These are phyloP conservation scores for Albula glossodonta DNA, from an alignment of 2,113 vertebrate genomes.

Conservation along the genomic window DNA sequence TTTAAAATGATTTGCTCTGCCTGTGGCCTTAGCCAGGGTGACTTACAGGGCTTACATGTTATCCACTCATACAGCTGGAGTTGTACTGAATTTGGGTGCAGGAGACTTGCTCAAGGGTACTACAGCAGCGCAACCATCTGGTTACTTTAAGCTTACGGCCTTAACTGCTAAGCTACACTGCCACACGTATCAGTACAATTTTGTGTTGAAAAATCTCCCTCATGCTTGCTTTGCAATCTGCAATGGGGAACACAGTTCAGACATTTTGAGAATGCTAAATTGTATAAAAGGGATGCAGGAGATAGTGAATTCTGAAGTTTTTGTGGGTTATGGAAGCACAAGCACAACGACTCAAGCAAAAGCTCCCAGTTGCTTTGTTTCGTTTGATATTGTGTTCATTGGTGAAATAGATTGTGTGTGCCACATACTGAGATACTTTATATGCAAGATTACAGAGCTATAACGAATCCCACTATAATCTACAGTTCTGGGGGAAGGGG, in stretches of 20 bases:
- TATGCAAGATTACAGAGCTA: too few species aligned
- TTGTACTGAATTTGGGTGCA: not conserved
- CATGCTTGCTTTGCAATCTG: not conserved
- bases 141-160: not conserved
- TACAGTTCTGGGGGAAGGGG: too few species aligned
- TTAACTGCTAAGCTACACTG: not conserved
- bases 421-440: too few species aligned
- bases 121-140: not conserved
- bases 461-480: too few species aligned
- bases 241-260: not conserved
- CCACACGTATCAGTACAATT: not conserved
- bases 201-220: not conserved
- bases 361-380: not conserved
- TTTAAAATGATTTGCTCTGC: not conserved
- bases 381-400: too few species aligned
- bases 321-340: not conserved
- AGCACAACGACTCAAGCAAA: not conserved
- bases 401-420: too few species aligned
- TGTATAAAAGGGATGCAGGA: not conserved
- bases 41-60: not conserved
- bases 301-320: not conserved
- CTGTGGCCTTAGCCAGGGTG: not conserved
- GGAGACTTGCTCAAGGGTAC: not conserved
- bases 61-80: not conserved
- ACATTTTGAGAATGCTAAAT: not conserved